Base-by-base conservation (phyloP, 1,140 invertebrate genomes). In the Aphaenogaster floridana region DNA sequence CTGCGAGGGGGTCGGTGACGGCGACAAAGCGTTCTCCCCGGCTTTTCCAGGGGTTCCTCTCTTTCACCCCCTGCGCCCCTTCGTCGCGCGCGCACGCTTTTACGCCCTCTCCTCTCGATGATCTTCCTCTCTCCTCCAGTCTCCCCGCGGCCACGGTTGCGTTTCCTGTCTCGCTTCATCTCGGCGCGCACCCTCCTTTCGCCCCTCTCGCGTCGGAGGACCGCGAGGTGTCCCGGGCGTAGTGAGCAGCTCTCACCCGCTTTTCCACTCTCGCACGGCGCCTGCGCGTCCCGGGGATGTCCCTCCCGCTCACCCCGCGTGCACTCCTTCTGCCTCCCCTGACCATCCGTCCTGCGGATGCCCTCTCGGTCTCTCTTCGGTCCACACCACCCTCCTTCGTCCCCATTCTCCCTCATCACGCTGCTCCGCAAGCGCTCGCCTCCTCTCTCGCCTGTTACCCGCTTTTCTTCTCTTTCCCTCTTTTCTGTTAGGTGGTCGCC, bases 221-320 rank as follows among this genome's bases (percentile, higher is more conserved):
- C 93, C 93, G 92, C 93, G 80, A 84, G 92, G 92, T 90, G 94
- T 95, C 94, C 95, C 95, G 95, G 95, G 95, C 94, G 95, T 93
- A 94, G 94, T 94, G 94, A 94, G 94, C 94, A 94, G 91, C 92
- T 92, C 91, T 91, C 92, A 86, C 80, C 91, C 92, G 93, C 93
- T 94, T 94, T 94, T 94, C 93, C 92, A 93, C 91, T 94, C 92
- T 91, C 89, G 91, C 88, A 92, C 87, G 91, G 94, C 94, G 95
- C 94, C 88, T 94, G 94, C 93, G 94, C 93, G 80, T 68, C 74
- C 88, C 91, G 91, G 93, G 91, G 83, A 91, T 89, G 76, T 80
- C 77, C 83, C 87, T 78, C 86, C 80, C 88, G 89, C 48, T 79
- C 84, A 59, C 88, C 90, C 88, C 79, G 64, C 86, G 90, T 80